These are phyloP conservation scores for Tetranychus piercei DNA, from an alignment of 2,888 invertebrate genomes.

Conservation along the genomic window DNA sequence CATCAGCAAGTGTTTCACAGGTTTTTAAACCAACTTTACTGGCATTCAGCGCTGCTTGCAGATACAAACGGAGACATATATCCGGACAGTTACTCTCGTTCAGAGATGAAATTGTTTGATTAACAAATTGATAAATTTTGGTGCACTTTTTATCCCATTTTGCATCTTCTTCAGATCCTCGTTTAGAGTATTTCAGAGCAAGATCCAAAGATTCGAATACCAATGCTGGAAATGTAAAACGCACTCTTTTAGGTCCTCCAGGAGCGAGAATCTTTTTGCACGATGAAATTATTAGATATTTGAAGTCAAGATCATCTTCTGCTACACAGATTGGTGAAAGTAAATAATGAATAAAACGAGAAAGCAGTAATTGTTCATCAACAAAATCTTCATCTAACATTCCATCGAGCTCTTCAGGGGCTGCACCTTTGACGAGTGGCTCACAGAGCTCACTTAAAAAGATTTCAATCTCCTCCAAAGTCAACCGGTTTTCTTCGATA, in stretches of 20 bases:
- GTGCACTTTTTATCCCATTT: conserved; percentile 97
- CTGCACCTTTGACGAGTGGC: conserved; percentile 18
- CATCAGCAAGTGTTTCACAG: conserved; percentile 91
- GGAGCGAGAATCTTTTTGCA: conserved; percentile 70
- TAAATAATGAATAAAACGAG: conserved; percentile 39
- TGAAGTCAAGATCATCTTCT: conserved; percentile 14
- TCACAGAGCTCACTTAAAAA: conserved; percentile 21
- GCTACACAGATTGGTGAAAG: conserved; percentile 21
- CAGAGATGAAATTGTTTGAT: conserved; percentile 76
- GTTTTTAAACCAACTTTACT: conserved; percentile 80
- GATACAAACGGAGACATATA: conserved; percentile 71
- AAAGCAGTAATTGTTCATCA: conserved; percentile 80
- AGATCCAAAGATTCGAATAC: conserved; percentile 81
- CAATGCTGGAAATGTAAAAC: conserved; percentile 77
- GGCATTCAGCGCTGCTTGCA: conserved; percentile 84
- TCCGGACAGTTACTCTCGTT: conserved; percentile 87
- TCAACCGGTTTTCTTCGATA: conserved; percentile 16
- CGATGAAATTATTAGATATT: conserved; percentile 29
- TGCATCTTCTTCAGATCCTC: conserved; percentile 62
- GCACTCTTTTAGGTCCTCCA: conserved; percentile 74
- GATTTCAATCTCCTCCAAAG: conserved; percentile 19
- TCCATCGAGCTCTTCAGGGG: background rate
- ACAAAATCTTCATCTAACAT: conserved; percentile 59
- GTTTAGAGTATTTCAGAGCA: conserved; percentile 59
- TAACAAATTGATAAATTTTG: conserved; percentile 94